Percentiles rank a stretch among this genome's conserved stretches.
These are phyloP conservation scores for Pelagia noctiluca DNA, from an alignment of 30 jellyfish, hydroid and myxozoan genomes.

Conservation along the genomic window DNA sequence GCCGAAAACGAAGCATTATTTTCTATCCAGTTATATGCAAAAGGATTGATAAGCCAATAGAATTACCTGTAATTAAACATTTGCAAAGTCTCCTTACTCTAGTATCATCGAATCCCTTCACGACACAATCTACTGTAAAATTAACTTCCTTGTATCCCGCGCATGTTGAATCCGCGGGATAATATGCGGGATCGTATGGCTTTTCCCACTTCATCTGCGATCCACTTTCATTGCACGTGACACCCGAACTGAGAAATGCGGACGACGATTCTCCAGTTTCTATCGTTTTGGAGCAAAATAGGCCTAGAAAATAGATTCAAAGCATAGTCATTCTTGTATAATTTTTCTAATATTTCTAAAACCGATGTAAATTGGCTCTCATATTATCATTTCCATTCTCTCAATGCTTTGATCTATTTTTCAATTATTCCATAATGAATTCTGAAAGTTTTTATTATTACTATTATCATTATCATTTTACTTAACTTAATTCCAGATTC, in stretches of 20 bases:
- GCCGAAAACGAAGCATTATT: no score
- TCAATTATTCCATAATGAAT: no score
- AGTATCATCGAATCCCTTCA: constrained; percentile 7
- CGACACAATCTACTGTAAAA: constrained; percentile 31
- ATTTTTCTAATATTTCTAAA: no score
- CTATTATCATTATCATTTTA: no score
- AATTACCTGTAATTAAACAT: constrained; percentile 40
- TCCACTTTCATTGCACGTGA: constrained; percentile 7
- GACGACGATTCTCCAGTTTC: constrained; percentile 35
- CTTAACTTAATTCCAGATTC: no score
- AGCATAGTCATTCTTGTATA: neutral
- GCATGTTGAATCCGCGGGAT: constrained; percentile 19
- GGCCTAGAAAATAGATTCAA: constrained; percentile 12
- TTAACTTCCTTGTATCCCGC: constrained; percentile 39
- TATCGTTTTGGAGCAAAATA: constrained; percentile 30
- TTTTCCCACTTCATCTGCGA: constrained; percentile 27
- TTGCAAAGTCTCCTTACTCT: constrained; percentile 59
- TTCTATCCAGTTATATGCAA: neutral
- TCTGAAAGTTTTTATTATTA: no score
- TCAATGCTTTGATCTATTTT: no score
- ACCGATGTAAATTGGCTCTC: no score
- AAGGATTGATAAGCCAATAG: neutral
- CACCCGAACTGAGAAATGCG: constrained; percentile 17
- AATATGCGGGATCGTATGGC: constrained; percentile 47
- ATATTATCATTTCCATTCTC: no score